Conservation (phyloP, 1,140 invertebrate species). For the Chelonus insularis region DNA sequence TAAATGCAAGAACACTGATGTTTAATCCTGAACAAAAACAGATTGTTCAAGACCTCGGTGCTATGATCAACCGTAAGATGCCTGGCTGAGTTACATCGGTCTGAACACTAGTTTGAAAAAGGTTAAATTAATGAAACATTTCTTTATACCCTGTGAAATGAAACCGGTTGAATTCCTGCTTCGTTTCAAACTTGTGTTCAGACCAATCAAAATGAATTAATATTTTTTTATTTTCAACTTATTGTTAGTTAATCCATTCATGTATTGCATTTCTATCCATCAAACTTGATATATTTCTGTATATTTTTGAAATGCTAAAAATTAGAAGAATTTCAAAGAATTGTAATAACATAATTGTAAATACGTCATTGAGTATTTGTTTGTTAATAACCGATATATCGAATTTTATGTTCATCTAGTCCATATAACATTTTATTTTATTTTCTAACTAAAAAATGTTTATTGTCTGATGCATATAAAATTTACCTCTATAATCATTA, state of each 20-base stretch:
- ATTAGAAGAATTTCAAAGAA: too few species aligned
- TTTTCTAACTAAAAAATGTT: too few species aligned
- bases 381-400: too few species aligned
- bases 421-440: too few species aligned
- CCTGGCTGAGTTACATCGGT: constrained; percentile 60
- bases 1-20: constrained; percentile 54
- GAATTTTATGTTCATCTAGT: too few species aligned
- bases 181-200: constrained; percentile 49
- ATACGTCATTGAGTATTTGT: too few species aligned
- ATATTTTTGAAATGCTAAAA: neutral
- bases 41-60: constrained; percentile 53
- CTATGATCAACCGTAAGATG: constrained; percentile 59
- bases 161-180: constrained; percentile 11
- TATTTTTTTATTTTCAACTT: constrained; percentile 30
- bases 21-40: constrained; percentile 55
- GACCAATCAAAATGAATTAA: constrained; percentile 35
- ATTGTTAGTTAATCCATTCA: neutral
- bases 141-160: neutral
- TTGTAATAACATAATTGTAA: too few species aligned
- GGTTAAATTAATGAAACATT: constrained; percentile 5
- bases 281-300: too few species aligned
- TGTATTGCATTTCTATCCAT: too few species aligned
- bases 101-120: constrained; percentile 54
- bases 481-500: too few species aligned
- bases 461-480: too few species aligned